Conservation (phyloP, 2,797 vertebrate genomes). For the Chaetophractus vellerosus region DNA sequence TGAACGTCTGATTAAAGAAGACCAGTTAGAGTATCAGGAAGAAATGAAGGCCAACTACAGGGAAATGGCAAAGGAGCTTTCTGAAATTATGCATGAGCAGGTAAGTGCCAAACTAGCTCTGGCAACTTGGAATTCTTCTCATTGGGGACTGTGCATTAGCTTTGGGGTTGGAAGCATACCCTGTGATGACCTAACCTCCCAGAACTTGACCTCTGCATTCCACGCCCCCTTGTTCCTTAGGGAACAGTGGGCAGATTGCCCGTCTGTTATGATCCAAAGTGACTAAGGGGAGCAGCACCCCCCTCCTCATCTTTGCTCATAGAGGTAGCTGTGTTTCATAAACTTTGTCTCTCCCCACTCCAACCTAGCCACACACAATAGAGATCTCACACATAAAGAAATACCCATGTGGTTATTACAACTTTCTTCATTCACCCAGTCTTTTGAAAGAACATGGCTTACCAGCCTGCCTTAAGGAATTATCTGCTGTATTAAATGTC, state of each 20-base stretch:
- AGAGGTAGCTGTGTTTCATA: accelerated
- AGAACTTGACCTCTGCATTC: neutral
- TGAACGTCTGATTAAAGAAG: slow-evolving; percentile 97
- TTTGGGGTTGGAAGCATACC: neutral
- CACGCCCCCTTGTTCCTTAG: no score
- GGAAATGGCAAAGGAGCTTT: slow-evolving; percentile 96
- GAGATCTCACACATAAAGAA: neutral
- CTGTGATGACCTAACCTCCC: neutral
- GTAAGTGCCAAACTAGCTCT: slow-evolving; percentile 87
- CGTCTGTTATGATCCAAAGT: accelerated
- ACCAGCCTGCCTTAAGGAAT: neutral
- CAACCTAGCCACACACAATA: neutral
- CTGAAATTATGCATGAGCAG: slow-evolving; percentile 97
- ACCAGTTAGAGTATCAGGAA: slow-evolving; percentile 98
- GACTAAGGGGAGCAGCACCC: accelerated
- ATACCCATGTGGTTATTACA: neutral
- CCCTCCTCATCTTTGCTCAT: neutral
- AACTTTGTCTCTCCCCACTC: neutral
- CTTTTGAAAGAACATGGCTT: slow-evolving; percentile 20
- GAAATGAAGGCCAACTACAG: slow-evolving; percentile 98
- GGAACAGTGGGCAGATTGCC: no score
- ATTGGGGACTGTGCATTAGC: accelerated
- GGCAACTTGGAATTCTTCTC: neutral
- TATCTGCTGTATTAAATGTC: neutral
- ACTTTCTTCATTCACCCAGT: neutral